Evolutionary conservation across 2,888 invertebrate species (phyloP).

Genomic region (Ctenicera cuprea): DNA sequence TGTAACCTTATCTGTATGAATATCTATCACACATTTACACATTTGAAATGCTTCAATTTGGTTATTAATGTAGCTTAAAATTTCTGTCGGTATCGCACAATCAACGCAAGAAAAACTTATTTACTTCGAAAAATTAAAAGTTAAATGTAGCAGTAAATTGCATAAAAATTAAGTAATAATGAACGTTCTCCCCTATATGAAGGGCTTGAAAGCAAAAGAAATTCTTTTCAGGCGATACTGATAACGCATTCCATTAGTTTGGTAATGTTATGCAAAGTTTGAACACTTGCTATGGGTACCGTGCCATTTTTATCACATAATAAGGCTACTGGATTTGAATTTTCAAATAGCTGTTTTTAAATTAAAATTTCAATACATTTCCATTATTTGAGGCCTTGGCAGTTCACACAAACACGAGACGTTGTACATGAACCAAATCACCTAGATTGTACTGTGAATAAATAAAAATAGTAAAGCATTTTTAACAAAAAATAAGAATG

Average conservation of each 20-base stretch:
- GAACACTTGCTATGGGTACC: conserved; percentile 29
- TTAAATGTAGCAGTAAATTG: too few species aligned
- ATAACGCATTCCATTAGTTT: conserved; percentile 33
- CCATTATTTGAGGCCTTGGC: conserved; percentile 23
- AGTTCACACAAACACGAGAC: conserved; percentile 22
- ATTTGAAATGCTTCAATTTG: conserved; percentile 52
- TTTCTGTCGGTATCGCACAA: background rate
- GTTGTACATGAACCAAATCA: conserved; percentile 6
- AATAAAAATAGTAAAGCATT: background rate
- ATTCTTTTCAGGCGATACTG: background rate
- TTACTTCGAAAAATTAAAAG: too few species aligned
- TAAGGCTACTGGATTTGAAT: conserved; percentile 40
- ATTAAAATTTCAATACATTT: conserved; percentile 31
- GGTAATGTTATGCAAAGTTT: conserved; percentile 37
- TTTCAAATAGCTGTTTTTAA: conserved; percentile 35
- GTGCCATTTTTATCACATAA: conserved; percentile 38
- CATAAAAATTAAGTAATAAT: conserved; percentile 6
- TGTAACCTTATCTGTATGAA: conserved; percentile 51
- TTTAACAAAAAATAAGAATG: background rate
- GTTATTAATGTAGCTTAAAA: conserved; percentile 40
- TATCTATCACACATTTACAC: conserved; percentile 55
- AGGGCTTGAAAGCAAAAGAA: background rate
- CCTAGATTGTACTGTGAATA: background rate
- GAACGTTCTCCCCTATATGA: background rate
- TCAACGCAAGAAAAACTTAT: background rate